Evolutionary conservation across 2,113 vertebrate species (phyloP), one percentile per base, ranked within the genome.

Genomic region (Felis chaus): DNA sequence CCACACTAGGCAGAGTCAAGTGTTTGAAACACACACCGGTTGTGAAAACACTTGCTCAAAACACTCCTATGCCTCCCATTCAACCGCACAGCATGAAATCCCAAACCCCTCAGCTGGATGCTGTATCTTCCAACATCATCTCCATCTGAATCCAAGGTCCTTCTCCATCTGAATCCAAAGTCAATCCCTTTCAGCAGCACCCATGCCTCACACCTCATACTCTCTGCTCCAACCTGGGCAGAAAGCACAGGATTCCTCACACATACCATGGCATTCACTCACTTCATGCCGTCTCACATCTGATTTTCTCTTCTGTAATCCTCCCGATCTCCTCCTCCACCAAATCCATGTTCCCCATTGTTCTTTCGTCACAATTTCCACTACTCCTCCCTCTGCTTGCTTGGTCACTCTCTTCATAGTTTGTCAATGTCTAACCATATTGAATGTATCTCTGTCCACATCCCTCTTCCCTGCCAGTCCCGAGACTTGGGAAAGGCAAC

Each of bases 341-440:
- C 29, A 66, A 31, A 11, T 0, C 3, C n/a, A 12, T 0, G 7
- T 31, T 39, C 4, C 27, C 41, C 25, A 1, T 3, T 29, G 12
- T 7, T n/a, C 21, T 21, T 5, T 36, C 0, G 0, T 11, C 36
- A 12, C 73, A 2, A 18, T 23, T 71, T n/a, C n/a, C 19, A 18
- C 2, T 10, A 5, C 31, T 4, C 1, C n/a, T 73, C 11, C 61
- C 29, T 50, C 55, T 66, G 4, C 11, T 36, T 7, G 5, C 1
- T 1, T 29, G 61, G 25, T 12, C 31, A 13, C 18, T 45, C 57
- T 15, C 2, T 1, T 11, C 41, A 11, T 21, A 82, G 11, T 25
- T 16, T 7, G 7, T 48, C 16, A 39, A 71, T 14, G 7, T 9
- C 33, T 41, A 74, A 15, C 19, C 68, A 23, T 1, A 12, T 5